phyloP scores from a whole-genome alignment of 35 echinoderm and acorn worm genomes.

The Heliocidaris tuberculata region DNA sequence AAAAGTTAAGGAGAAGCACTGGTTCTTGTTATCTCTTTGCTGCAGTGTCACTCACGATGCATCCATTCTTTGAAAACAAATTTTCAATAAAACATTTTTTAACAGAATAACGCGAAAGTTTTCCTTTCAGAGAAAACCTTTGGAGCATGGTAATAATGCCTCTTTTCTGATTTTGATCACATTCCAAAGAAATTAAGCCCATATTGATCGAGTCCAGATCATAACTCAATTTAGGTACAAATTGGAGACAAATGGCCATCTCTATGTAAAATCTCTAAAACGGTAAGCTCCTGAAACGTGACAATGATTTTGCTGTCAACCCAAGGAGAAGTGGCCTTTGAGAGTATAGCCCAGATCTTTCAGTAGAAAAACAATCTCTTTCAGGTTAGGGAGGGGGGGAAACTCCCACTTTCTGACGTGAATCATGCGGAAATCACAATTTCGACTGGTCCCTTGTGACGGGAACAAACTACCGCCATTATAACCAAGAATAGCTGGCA shows the following conservation, averaged over 20 bases:
- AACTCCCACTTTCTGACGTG: constrained; percentile 10
- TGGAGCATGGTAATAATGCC: background rate
- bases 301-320: constrained; percentile 17
- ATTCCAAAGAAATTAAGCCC: background rate
- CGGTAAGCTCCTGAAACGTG: background rate
- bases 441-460: constrained; percentile 26
- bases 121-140: background rate
- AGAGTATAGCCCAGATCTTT: constrained; percentile 1
- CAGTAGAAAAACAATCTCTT: constrained; percentile 7
- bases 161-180: background rate
- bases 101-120: too few relatives aligned
- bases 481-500: background rate
- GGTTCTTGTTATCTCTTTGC: too few relatives aligned
- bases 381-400: constrained; percentile 18
- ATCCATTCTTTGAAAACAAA: too few relatives aligned
- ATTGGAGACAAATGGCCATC: background rate
- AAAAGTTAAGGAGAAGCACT: too few relatives aligned
- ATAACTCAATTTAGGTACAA: background rate
- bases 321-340: background rate
- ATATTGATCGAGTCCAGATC: background rate
- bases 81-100: background rate
- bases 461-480: background rate
- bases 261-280: background rate
- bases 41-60: too few relatives aligned
- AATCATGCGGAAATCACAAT: constrained; percentile 53